Percentiles rank a stretch among this genome's conserved stretches.
Conservation (phyloP, 2,888 invertebrate species). For the Eupithecia vulgata region DNA sequence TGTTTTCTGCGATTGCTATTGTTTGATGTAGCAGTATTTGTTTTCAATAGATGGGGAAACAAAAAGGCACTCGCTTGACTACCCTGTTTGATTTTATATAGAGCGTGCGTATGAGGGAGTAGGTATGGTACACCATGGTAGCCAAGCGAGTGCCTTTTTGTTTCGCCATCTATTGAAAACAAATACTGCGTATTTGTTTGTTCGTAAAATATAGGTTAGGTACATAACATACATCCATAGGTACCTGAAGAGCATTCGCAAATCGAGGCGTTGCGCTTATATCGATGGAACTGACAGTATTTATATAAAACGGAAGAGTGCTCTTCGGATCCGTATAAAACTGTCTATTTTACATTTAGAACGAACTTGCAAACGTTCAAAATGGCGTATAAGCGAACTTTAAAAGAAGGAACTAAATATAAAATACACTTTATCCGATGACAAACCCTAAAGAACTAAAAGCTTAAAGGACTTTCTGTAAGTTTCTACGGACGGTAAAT, state of each 20-base stretch:
- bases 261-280: background rate
- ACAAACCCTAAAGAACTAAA: background rate
- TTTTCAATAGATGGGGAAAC: conserved; percentile 37
- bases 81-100: conserved; percentile 30
- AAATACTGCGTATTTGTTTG: conserved; percentile 16
- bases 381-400: background rate
- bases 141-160: conserved; percentile 37
- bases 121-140: conserved; percentile 14
- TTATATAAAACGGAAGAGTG: background rate
- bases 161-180: conserved; percentile 38
- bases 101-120: conserved; percentile 1
- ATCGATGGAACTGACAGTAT: background rate
- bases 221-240: too few relatives aligned
- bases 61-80: conserved; percentile 36
- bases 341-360: background rate
- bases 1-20: conserved; percentile 25
- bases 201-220: background rate
- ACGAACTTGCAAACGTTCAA: background rate
- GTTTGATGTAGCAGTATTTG: conserved; percentile 34
- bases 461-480: background rate
- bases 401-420: background rate
- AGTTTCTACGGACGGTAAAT: conserved; percentile 2
- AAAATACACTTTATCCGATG: background rate
- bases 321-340: background rate
- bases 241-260: background rate